A percentile compares a stretch with the other conserved stretches of the same genome.
phyloP scores from a whole-genome alignment of 2,113 vertebrate species.

The Nansenia antarctica region DNA sequence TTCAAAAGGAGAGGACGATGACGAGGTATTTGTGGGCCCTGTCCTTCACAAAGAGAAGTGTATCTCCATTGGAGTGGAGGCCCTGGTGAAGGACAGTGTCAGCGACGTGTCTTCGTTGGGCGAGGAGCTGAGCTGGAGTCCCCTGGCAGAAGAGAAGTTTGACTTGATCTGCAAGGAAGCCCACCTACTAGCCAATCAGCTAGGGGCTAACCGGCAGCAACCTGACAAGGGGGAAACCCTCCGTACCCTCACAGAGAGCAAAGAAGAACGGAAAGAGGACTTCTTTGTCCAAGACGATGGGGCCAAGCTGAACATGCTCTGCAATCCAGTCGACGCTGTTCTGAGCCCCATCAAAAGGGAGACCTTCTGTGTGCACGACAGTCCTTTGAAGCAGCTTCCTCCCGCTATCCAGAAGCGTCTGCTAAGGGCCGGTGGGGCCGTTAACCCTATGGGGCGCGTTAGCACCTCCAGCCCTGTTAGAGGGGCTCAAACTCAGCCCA shows the following conservation, averaged over 20 bases:
- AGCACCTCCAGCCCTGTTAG: constrained; percentile 68
- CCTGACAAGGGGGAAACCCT: not conserved
- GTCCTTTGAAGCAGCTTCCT: constrained; percentile 70
- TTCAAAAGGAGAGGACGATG: constrained; percentile 73
- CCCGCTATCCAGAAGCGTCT: constrained; percentile 63
- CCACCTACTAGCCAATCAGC: constrained; percentile 75
- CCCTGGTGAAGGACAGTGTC: not conserved
- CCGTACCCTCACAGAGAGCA: rapidly evolving
- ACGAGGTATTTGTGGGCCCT: constrained; percentile 87
- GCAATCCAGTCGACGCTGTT: constrained; percentile 32
- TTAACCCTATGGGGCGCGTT: constrained; percentile 25
- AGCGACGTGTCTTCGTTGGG: not conserved
- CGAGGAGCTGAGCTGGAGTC: constrained; percentile 75
- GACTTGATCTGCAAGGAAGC: constrained; percentile 89
- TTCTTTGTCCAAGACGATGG: constrained; percentile 77
- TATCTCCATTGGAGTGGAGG: constrained; percentile 61
- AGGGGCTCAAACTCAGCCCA: constrained; percentile 36
- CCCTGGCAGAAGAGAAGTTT: constrained; percentile 79
- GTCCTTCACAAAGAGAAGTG: constrained; percentile 78
- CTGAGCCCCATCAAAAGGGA: constrained; percentile 84
- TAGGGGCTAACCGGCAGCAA: constrained; percentile 61
- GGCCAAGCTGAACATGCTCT: constrained; percentile 76
- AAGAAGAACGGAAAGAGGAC: constrained; percentile 53
- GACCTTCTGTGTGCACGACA: constrained; percentile 83
- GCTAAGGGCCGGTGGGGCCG: not conserved